Conservation (phyloP, 1,140 invertebrate genomes). For the Drosophila littoralis region DNA sequence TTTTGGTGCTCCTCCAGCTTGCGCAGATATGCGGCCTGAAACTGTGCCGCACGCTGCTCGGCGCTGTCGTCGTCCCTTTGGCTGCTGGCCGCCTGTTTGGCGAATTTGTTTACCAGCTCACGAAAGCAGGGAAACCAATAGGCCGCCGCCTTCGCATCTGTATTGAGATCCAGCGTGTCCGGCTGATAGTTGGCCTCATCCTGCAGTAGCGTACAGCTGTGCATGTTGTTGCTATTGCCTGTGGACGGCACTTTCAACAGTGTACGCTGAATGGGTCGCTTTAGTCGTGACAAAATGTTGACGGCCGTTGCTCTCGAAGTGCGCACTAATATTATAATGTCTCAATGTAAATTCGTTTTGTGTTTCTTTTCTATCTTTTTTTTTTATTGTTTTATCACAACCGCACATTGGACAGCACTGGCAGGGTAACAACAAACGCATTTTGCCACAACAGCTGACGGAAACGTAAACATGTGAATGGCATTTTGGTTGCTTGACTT, state of each 20-base stretch:
- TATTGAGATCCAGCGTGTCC: slow-evolving; percentile 94
- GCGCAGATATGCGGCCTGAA: slow-evolving; percentile 93
- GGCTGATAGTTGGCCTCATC: slow-evolving; percentile 89
- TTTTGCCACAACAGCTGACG: slow-evolving; percentile 42
- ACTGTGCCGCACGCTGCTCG: slow-evolving; percentile 91
- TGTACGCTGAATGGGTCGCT: slow-evolving; percentile 32
- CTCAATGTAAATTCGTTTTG: slow-evolving; percentile 32
- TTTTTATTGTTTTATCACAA: slow-evolving; percentile 41
- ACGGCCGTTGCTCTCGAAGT: slow-evolving; percentile 29
- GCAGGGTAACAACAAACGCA: slow-evolving; percentile 49
- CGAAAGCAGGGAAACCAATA: slow-evolving; percentile 98
- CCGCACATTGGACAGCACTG: slow-evolving; percentile 47
- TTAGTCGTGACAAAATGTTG: slow-evolving; percentile 45
- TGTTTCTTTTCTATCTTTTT: slow-evolving; percentile 11
- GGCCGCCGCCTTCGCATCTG: slow-evolving; percentile 93
- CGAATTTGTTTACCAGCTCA: slow-evolving; percentile 91
- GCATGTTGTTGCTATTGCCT: slow-evolving; percentile 36
- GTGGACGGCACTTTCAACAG: slow-evolving; percentile 32
- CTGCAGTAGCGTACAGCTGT: slow-evolving; percentile 82
- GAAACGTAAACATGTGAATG: slow-evolving; percentile 30
- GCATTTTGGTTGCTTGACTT: not conserved
- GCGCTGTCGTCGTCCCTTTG: slow-evolving; percentile 90
- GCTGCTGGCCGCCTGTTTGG: slow-evolving; percentile 90
- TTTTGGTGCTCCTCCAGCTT: slow-evolving; percentile 90
- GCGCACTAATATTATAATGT: slow-evolving; percentile 47